Evolutionary conservation across 2,888 invertebrate genomes (phyloP), one percentile per base, ranked within the genome.

Genomic region (Camptogramma bilineatum): DNA sequence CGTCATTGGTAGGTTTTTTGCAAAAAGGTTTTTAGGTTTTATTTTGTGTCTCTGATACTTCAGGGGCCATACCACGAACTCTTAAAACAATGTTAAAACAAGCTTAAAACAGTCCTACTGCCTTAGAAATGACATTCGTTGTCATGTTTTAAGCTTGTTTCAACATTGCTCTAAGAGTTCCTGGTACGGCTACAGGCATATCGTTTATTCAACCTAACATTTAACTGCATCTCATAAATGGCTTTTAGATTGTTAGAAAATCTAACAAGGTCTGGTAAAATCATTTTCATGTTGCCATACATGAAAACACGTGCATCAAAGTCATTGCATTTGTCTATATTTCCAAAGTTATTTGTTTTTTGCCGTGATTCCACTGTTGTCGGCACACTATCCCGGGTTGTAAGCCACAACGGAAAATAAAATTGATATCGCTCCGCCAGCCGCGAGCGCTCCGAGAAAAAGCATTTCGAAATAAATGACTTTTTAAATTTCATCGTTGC

Each of bases 401-500:
- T 88, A 84, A 88, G 88, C 90, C 85, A 76, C 87, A 86, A 84
- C 85, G 81, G 87, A 90, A 91, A 92, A 92, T 91, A 92, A 91
- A 93, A 91, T 91, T 91, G 91, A 92, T 92, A 92, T 88, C 87
- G 85, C 83, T 83, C 76, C 46, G 47, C 55, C 56, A 74, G 88
- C 91, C 91, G 82, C 89, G 88, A 87, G 91, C 91, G 85, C 80
- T 81, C 85, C 87, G 91, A 91, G 91, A 91, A 91, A 92, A 92
- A 91, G 92, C 87, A 93, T 92, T 93, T 90, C 86, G 87, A 93
- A 90, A 91, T 91, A 93, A 93, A 93, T 93, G 92, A 93, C 91
- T 93, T 93, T 93, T 93, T 91, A 93, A 93, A 93, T 92, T 93
- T 92, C 88, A 92, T 91, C 93, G 91, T 90, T 92, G 93, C 90